Evolutionary conservation across 2,113 vertebrate genomes (phyloP).

Genomic region (Emydocephalus ijimae): DNA sequence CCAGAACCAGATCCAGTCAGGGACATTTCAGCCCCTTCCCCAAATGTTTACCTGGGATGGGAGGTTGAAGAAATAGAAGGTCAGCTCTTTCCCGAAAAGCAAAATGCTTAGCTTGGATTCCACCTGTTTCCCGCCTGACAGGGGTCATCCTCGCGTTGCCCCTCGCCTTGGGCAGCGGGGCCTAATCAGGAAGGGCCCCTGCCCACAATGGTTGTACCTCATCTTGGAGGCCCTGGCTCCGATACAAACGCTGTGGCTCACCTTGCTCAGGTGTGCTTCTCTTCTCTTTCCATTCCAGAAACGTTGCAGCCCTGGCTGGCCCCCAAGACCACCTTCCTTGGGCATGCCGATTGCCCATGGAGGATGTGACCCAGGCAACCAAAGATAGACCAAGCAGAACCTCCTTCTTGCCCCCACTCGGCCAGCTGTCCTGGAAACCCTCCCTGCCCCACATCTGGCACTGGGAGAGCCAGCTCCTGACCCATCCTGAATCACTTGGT

Average conservation of each 20-base stretch:
- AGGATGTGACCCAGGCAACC: not conserved
- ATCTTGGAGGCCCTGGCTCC: slow-evolving; percentile 4
- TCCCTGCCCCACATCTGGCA: not conserved
- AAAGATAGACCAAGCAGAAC: not conserved
- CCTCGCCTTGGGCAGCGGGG: not conserved
- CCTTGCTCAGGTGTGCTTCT: not conserved
- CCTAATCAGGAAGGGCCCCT: not conserved
- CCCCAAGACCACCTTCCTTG: not conserved
- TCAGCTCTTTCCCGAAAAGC: not conserved
- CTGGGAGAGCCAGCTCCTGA: not conserved
- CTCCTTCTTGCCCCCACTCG: not conserved
- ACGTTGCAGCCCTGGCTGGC: not conserved
- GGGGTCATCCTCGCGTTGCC: too few species aligned
- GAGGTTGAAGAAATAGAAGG: not conserved
- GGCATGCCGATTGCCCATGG: not conserved
- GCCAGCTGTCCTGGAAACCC: not conserved
- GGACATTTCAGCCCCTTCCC: not conserved
- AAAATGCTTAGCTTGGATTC: not conserved
- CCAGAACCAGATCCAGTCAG: not conserved
- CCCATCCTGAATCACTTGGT: not conserved
- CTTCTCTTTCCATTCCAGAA: not conserved
- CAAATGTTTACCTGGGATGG: not conserved
- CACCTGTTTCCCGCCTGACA: not conserved
- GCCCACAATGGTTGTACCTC: not conserved
- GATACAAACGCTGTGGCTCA: not conserved